These are phyloP conservation scores for Eurosta solidaginis DNA, from an alignment of 1,140 invertebrate genomes.

Conservation along the genomic window DNA sequence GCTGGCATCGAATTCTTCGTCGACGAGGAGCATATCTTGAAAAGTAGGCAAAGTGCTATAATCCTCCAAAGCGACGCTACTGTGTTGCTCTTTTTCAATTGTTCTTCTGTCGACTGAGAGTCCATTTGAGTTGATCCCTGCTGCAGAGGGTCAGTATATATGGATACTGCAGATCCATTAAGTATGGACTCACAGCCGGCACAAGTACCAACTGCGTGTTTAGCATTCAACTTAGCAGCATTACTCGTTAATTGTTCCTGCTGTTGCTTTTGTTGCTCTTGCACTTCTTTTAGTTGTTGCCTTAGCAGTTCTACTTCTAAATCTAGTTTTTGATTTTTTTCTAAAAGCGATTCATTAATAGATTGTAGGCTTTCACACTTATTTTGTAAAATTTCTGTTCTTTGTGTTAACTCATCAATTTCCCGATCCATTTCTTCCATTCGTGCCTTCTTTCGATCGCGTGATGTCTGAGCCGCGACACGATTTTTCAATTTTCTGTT, in stretches of 20 bases:
- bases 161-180: slow-evolving; percentile 77
- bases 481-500: slow-evolving; percentile 93
- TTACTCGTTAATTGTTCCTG: slow-evolving; percentile 33
- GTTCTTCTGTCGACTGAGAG: slow-evolving; percentile 62
- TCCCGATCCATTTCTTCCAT: slow-evolving; percentile 85
- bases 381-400: slow-evolving; percentile 68
- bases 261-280: slow-evolving; percentile 40
- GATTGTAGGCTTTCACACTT: slow-evolving; percentile 70
- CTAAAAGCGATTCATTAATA: slow-evolving; percentile 68
- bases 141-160: slow-evolving; percentile 73
- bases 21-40: slow-evolving; percentile 72
- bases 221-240: not conserved
- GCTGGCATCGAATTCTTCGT: slow-evolving; percentile 69
- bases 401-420: slow-evolving; percentile 68
- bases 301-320: slow-evolving; percentile 62
- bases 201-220: slow-evolving; percentile 61
- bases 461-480: slow-evolving; percentile 95
- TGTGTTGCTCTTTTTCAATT: slow-evolving; percentile 58
- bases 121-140: slow-evolving; percentile 71
- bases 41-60: slow-evolving; percentile 77
- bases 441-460: slow-evolving; percentile 94
- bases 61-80: slow-evolving; percentile 68
- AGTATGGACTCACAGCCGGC: slow-evolving; percentile 64
- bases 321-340: slow-evolving; percentile 69
- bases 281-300: slow-evolving; percentile 53